phyloP scores from a whole-genome alignment of 1,140 invertebrate species.

The Scaptodrosophila lebanonensis region DNA sequence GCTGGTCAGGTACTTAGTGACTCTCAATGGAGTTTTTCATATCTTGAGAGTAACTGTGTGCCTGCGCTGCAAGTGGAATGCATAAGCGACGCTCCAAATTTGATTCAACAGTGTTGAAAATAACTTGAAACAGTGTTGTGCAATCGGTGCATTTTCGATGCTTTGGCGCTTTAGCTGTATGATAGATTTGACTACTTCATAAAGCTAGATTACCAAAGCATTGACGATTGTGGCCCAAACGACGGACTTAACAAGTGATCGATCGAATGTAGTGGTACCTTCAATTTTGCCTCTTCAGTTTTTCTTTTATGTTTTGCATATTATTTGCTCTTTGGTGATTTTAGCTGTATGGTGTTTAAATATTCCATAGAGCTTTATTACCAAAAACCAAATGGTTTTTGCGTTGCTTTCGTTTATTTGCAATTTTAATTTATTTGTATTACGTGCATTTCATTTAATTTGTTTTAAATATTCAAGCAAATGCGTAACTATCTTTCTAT shows the following conservation, averaged over 20 bases:
- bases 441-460: background rate
- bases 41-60: conserved; percentile 79
- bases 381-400: conserved; percentile 77
- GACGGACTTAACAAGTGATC: no score
- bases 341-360: conserved; percentile 75
- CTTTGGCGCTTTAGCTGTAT: conserved; percentile 99
- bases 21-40: conserved; percentile 81
- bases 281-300: no score
- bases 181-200: conserved; percentile 86
- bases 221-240: conserved; percentile 68
- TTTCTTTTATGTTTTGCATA: conserved; percentile 54
- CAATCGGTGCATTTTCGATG: conserved; percentile 75
- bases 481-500: background rate
- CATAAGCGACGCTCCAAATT: background rate
- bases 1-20: conserved; percentile 87
- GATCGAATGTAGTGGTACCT: no score
- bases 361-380: conserved; percentile 77
- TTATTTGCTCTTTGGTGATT: conserved; percentile 78
- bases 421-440: conserved; percentile 9
- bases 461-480: background rate
- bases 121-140: background rate
- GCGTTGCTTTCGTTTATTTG: conserved; percentile 42
- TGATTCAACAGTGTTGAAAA: background rate
- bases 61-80: conserved; percentile 54
- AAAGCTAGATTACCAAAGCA: conserved; percentile 98